Conservation (phyloP, 2,888 invertebrate genomes). For the Acanthoscelides obtectus region DNA sequence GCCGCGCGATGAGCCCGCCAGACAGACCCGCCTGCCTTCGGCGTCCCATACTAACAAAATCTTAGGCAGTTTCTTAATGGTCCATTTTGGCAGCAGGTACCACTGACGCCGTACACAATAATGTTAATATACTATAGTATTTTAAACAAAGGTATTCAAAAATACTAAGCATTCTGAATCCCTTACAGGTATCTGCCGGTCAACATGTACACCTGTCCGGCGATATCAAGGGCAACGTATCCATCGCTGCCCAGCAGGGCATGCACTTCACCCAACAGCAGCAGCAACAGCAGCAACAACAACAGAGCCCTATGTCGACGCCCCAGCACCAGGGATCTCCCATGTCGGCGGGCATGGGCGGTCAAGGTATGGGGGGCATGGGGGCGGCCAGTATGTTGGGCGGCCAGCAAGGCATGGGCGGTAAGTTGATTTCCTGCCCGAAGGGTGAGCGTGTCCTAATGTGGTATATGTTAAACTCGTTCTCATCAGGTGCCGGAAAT, state of each 20-base stretch:
- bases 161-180: too few species aligned
- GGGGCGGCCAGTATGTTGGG: constrained; percentile 8
- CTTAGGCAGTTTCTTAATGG: too few species aligned
- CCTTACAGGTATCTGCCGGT: constrained; percentile 76
- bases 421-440: background rate
- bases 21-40: too few species aligned
- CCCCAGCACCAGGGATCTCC: constrained; percentile 17
- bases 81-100: too few species aligned
- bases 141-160: too few species aligned
- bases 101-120: too few species aligned
- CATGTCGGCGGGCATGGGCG: constrained; percentile 2
- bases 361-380: constrained; percentile 1
- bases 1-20: too few species aligned
- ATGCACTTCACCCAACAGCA: constrained; percentile 60
- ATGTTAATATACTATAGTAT: too few species aligned
- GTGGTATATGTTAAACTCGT: too few species aligned
- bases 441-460: too few species aligned
- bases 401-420: constrained; percentile 1
- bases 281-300: constrained; percentile 17
- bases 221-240: constrained; percentile 67
- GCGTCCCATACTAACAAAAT: too few species aligned
- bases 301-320: constrained; percentile 19
- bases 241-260: constrained; percentile 81
- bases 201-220: constrained; percentile 79
- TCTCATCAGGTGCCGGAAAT: background rate